These are phyloP conservation scores for Andrena minutula DNA, from an alignment of 2,888 invertebrate species.

Conservation along the genomic window DNA sequence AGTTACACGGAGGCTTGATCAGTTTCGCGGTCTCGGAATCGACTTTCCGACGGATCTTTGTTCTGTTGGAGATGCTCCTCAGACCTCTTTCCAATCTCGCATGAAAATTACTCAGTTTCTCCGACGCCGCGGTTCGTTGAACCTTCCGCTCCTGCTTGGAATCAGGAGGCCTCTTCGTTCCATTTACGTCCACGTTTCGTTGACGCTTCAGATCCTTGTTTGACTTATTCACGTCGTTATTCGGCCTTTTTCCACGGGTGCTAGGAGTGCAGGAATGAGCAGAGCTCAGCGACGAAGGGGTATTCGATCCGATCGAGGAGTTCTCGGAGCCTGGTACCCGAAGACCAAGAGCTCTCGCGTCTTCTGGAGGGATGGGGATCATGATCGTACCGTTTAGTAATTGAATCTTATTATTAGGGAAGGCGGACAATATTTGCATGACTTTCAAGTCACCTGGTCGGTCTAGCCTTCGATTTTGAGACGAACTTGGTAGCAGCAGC, in stretches of 20 bases:
- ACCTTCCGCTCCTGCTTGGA: slow-evolving; percentile 2
- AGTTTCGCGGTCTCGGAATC: neutral
- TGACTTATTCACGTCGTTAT: neutral
- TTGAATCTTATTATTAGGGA: neutral
- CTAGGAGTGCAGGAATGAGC: neutral
- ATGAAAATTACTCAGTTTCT: slow-evolving; percentile 63
- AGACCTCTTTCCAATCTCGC: slow-evolving; percentile 67
- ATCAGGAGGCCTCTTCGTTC: neutral
- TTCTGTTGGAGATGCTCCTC: slow-evolving; percentile 61
- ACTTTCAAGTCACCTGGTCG: slow-evolving; percentile 40
- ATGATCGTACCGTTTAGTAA: slow-evolving; percentile 25
- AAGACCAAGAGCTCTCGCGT: slow-evolving; percentile 38
- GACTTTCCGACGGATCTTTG: neutral
- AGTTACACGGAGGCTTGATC: neutral
- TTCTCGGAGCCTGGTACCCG: slow-evolving; percentile 11
- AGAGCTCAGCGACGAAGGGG: slow-evolving; percentile 2
- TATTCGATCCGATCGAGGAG: slow-evolving; percentile 9
- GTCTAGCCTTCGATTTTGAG: slow-evolving; percentile 12
- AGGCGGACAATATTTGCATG: slow-evolving; percentile 1
- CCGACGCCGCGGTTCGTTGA: slow-evolving; percentile 9
- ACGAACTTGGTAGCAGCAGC: neutral
- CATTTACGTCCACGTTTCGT: slow-evolving; percentile 11
- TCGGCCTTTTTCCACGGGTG: neutral
- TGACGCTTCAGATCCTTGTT: neutral
- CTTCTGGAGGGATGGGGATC: slow-evolving; percentile 42